These are phyloP conservation scores for Octomys mimax DNA, from an alignment of 2,797 vertebrate genomes.

Conservation along the genomic window DNA sequence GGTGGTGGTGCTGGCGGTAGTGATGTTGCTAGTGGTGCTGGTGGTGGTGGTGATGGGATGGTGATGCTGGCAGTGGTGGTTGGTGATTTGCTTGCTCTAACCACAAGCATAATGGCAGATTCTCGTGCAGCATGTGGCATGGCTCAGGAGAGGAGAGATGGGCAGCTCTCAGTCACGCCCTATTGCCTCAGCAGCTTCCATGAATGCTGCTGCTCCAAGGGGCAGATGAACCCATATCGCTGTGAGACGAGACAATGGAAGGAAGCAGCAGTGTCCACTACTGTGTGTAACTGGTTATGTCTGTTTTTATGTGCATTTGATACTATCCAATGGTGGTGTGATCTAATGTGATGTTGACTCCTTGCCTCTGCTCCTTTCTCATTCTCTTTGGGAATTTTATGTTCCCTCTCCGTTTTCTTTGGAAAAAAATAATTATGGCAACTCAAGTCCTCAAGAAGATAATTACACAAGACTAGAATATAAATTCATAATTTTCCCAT, in stretches of 20 bases:
- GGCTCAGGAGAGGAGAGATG: not conserved
- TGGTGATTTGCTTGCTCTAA: not conserved
- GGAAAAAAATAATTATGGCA: slow-evolving; percentile 78
- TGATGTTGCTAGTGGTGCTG: no score
- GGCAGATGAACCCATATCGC: no score
- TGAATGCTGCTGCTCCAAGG: not conserved
- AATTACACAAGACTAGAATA: slow-evolving; percentile 58
- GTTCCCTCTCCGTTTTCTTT: slow-evolving; percentile 68
- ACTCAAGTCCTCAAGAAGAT: slow-evolving; percentile 62
- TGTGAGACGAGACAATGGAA: not conserved
- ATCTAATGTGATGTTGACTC: slow-evolving; percentile 76
- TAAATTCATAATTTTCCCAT: slow-evolving; percentile 54
- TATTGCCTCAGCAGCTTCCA: not conserved
- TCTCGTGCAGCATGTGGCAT: fast-evolving
- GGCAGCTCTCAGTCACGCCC: not conserved
- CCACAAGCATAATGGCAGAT: not conserved
- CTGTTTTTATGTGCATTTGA: slow-evolving; percentile 75
- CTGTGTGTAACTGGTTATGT: slow-evolving; percentile 60
- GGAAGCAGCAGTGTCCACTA: not conserved
- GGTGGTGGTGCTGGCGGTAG: fast-evolving
- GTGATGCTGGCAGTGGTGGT: not conserved
- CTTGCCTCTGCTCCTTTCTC: slow-evolving; percentile 68
- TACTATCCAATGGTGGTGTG: slow-evolving; percentile 74
- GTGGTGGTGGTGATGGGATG: not conserved
- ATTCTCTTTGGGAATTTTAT: slow-evolving; percentile 76